Evolutionary conservation across 2,797 vertebrate genomes (phyloP).

Genomic region (Enteromius paludinosus): DNA sequence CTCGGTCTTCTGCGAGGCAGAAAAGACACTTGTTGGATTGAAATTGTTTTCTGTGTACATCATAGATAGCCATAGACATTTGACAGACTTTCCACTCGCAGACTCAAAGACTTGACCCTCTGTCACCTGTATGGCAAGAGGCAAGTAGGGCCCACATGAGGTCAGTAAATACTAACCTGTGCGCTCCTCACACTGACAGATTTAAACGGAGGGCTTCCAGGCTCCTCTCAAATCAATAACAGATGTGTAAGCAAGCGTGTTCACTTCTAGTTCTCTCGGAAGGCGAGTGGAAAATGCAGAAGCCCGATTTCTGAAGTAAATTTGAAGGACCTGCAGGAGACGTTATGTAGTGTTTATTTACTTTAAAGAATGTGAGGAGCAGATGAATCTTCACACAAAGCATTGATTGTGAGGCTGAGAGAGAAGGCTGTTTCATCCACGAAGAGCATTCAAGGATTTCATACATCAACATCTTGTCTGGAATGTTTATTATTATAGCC

Average conservation of each 20-base stretch:
- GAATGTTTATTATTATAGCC: conserved; percentile 41
- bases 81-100: conserved; percentile 27
- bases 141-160: conserved; percentile 45
- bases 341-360: conserved; percentile 48
- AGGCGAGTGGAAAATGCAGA: conserved; percentile 49
- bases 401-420: conserved; percentile 24
- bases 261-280: conserved; percentile 40
- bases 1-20: conserved; percentile 12
- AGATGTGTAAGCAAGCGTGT: conserved; percentile 59
- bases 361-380: conserved; percentile 30
- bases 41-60: neutral
- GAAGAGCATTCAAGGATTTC: conserved; percentile 27
- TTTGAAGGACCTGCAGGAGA: conserved; percentile 52
- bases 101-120: conserved; percentile 37
- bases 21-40: conserved; percentile 11
- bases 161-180: conserved; percentile 47
- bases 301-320: conserved; percentile 57
- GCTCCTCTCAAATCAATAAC: conserved; percentile 57
- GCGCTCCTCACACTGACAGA: conserved; percentile 45
- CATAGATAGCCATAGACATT: conserved; percentile 15
- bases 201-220: conserved; percentile 51
- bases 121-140: conserved; percentile 41
- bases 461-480: conserved; percentile 25
- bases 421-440: conserved; percentile 15
- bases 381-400: conserved; percentile 39